phyloP scores from a whole-genome alignment of 2,888 invertebrate genomes.

The Eueremaeus valkanovi region DNA sequence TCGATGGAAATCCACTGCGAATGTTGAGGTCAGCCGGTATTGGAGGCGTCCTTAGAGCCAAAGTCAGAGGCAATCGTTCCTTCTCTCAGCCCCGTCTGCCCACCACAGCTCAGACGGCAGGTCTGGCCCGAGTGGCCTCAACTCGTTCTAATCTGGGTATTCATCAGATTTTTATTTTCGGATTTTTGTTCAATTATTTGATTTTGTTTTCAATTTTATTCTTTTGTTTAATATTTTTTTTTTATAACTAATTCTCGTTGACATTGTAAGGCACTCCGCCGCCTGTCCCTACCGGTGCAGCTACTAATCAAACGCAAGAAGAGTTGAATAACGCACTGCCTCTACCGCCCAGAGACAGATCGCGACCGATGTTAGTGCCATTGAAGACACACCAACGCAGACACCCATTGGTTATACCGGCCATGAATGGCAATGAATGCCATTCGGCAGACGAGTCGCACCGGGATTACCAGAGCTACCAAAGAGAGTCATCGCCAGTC shows the following conservation, averaged over 20 bases:
- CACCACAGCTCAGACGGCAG: slow-evolving; percentile 45
- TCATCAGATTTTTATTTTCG: too few species aligned
- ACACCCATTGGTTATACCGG: slow-evolving; percentile 72
- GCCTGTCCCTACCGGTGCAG: slow-evolving; percentile 42
- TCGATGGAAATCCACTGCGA: slow-evolving; percentile 62
- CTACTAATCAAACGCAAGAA: too few species aligned
- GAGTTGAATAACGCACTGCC: slow-evolving; percentile 64
- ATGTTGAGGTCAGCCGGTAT: slow-evolving; percentile 59
- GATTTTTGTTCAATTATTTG: too few species aligned
- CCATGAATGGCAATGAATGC: neutral
- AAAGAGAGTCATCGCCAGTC: slow-evolving; percentile 33
- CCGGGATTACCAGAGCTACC: neutral
- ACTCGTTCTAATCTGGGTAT: slow-evolving; percentile 40
- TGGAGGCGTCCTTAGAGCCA: slow-evolving; percentile 60
- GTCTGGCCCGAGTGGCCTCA: slow-evolving; percentile 45
- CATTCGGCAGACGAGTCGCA: neutral
- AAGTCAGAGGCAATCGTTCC: slow-evolving; percentile 57
- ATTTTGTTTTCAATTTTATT: too few species aligned
- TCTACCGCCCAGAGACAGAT: slow-evolving; percentile 70
- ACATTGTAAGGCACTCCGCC: slow-evolving; percentile 43
- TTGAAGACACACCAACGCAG: slow-evolving; percentile 72
- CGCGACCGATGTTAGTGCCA: slow-evolving; percentile 59
- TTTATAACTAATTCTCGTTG: too few species aligned
- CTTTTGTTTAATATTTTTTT: too few species aligned
- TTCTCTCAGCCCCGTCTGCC: slow-evolving; percentile 50